phyloP scores from a whole-genome alignment of 2,797 vertebrate genomes.

The Netta rufina region DNA sequence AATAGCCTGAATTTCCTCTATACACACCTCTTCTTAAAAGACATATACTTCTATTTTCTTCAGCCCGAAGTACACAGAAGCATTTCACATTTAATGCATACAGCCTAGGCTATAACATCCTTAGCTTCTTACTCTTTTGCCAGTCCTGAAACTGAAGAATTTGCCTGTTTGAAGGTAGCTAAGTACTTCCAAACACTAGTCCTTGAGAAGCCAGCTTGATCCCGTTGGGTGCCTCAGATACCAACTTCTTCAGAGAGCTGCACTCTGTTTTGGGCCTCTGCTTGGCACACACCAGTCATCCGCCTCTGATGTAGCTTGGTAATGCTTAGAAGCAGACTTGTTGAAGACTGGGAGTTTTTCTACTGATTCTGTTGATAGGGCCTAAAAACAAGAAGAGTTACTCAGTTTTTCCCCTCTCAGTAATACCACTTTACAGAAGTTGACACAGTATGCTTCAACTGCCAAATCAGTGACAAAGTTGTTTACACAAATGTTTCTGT shows the following conservation, averaged over 20 bases:
- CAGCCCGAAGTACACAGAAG: neutral
- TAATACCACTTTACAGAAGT: neutral
- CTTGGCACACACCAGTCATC: slow-evolving; percentile 98
- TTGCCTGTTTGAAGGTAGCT: slow-evolving; percentile 6
- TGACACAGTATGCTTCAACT: neutral
- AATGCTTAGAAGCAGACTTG: slow-evolving; percentile 93
- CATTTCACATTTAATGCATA: neutral
- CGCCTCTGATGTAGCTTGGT: slow-evolving; percentile 87
- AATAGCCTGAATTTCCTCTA: neutral
- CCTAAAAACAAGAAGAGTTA: slow-evolving; percentile 76
- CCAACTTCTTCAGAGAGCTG: slow-evolving; percentile 65
- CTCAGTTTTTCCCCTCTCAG: neutral
- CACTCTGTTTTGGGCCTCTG: slow-evolving; percentile 87
- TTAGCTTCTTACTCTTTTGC: neutral
- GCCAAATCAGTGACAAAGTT: neutral
- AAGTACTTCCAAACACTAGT: slow-evolving; percentile 36
- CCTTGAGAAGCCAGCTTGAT: slow-evolving; percentile 64
- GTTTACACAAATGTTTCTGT: neutral
- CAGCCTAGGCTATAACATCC: neutral
- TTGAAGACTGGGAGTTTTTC: slow-evolving; percentile 98
- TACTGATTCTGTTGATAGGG: slow-evolving; percentile 93
- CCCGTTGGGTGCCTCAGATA: slow-evolving; percentile 13
- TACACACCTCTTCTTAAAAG: slow-evolving; percentile 5
- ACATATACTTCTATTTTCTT: neutral
- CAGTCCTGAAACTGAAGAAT: neutral